These are phyloP conservation scores for Synanthedon andrenaeformis DNA, from an alignment of 2,888 invertebrate genomes.

Conservation along the genomic window DNA sequence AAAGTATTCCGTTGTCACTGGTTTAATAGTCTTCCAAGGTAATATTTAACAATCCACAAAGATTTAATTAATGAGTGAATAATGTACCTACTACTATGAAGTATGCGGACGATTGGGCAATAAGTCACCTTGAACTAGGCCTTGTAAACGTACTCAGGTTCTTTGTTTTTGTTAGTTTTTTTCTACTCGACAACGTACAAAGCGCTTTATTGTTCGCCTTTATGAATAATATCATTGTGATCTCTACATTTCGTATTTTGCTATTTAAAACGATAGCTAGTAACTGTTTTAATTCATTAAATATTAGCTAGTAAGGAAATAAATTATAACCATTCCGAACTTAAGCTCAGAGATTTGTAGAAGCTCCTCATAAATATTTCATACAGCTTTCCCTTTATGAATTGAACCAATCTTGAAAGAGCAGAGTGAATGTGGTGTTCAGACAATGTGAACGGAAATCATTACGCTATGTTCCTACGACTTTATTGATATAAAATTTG, in stretches of 20 bases:
- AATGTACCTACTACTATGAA: constrained; percentile 2
- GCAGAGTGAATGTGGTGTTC: background rate
- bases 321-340: background rate
- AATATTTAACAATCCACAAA: constrained; percentile 5
- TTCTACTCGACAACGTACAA: background rate
- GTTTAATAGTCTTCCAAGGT: background rate
- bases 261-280: background rate
- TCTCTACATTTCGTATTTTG: background rate
- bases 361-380: background rate
- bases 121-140: background rate
- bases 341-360: background rate
- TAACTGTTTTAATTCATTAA: background rate
- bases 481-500: no score
- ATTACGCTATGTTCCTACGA: no score
- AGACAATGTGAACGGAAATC: background rate
- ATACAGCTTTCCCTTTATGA: background rate
- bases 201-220: background rate
- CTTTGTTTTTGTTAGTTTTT: background rate
- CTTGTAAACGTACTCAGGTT: background rate
- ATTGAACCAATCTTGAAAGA: background rate
- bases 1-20: background rate
- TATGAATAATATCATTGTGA: background rate
- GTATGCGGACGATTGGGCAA: constrained; percentile 3
- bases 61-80: constrained; percentile 4
- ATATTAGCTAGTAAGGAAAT: background rate